Conservation (phyloP, 2,113 vertebrate genomes). For the Probosciger aterrimus region DNA sequence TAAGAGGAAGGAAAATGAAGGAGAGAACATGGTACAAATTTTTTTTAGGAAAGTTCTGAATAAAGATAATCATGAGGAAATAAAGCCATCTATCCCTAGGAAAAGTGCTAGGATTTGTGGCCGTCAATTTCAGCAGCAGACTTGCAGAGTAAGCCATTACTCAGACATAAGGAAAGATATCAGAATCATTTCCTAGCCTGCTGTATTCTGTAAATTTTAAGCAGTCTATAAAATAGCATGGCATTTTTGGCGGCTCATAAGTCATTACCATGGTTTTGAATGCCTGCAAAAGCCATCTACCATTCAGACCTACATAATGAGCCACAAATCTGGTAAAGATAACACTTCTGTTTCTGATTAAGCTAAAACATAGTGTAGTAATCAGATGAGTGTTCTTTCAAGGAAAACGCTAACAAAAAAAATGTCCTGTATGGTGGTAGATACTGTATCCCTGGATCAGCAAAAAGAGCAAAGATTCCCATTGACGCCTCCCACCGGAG, state of each 20-base stretch:
- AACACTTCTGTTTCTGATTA: constrained; percentile 26
- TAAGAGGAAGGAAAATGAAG: not conserved
- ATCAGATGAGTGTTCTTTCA: constrained; percentile 14
- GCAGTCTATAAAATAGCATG: not conserved
- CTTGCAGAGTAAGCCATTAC: not conserved
- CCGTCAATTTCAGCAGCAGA: not conserved
- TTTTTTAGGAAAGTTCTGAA: not conserved
- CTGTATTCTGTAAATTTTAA: not conserved
- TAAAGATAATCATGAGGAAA: not conserved
- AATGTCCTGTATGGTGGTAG: constrained; percentile 2
- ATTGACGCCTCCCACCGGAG: constrained; percentile 36
- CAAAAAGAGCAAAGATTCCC: constrained; percentile 50
- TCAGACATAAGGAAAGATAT: not conserved
- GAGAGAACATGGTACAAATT: not conserved
- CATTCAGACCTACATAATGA: not conserved
- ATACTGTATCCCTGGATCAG: constrained; percentile 8
- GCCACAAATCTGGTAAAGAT: constrained; percentile 6
- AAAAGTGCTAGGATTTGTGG: not conserved
- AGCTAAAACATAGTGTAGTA: not conserved
- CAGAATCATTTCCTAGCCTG: not conserved
- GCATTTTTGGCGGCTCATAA: not conserved
- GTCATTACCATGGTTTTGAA: not conserved
- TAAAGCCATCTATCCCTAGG: not conserved
- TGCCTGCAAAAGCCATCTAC: constrained; percentile 11
- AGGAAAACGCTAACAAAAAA: not conserved